Percentiles rank a stretch among this genome's conserved stretches.
Evolutionary conservation across 2,113 vertebrate genomes (phyloP).

Genomic region (Gulo gulo): DNA sequence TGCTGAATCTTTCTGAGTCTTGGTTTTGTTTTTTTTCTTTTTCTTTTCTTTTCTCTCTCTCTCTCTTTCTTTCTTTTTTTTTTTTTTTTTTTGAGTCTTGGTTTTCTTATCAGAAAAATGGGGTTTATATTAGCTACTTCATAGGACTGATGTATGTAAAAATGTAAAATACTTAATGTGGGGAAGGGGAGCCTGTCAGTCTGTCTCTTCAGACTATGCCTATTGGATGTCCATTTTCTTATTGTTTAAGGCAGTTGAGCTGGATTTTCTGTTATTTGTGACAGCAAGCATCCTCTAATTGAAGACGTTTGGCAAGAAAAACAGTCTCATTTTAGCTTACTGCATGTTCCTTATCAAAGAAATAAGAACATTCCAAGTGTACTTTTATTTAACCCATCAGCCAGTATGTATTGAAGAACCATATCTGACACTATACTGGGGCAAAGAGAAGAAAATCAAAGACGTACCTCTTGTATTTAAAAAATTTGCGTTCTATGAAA

Average conservation of each 20-base stretch:
- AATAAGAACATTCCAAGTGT: slow-evolving; percentile 12
- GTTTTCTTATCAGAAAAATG: neutral
- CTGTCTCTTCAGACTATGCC: slow-evolving; percentile 3
- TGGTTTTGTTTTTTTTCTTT: neutral
- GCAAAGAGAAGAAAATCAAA: neutral
- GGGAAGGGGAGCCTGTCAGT: neutral
- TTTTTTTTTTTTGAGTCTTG: neutral
- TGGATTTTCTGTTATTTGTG: slow-evolving; percentile 41
- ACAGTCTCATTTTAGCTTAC: slow-evolving; percentile 22
- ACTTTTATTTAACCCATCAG: slow-evolving; percentile 3
- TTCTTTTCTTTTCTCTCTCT: neutral
- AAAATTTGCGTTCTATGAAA: neutral
- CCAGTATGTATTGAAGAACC: neutral
- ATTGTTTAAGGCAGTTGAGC: neutral
- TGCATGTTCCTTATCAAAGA: slow-evolving; percentile 6
- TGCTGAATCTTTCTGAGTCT: neutral
- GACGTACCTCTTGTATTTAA: neutral
- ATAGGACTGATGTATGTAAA: neutral
- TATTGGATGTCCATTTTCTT: slow-evolving; percentile 9
- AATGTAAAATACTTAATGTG: neutral
- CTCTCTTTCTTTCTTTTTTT: neutral
- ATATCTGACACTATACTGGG: neutral
- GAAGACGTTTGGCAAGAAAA: slow-evolving; percentile 37
- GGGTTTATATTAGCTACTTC: neutral
- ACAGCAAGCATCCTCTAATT: neutral